Evolutionary conservation across 2,888 invertebrate species (phyloP), one percentile per base, ranked within the genome.

Genomic region (Microchrysa polita): DNA sequence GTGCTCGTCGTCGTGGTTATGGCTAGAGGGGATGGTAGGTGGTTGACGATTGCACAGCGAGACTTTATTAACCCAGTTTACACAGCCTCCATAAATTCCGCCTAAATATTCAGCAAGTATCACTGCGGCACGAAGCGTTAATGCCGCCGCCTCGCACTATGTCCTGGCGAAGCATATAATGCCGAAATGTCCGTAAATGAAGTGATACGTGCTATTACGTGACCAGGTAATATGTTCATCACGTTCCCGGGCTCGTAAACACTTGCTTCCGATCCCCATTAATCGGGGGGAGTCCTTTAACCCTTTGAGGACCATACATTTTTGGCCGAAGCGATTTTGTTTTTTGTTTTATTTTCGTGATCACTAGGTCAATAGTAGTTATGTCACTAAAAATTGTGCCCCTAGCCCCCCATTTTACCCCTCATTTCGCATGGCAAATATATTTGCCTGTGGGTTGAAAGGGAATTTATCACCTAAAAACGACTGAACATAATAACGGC

Each of bases 51-150:
- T 12, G 61, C 16, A 27, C 40, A 40, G 40, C 23, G 61, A 61
- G 61, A 61, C 61, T 61, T 61, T 61, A 61, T 61, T 61, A 61
- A 61, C 61, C 61, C 23, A 61, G 40, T 61, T 61, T 61, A 61
- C 40, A 40, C n/a, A 61, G 61, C 40, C 40, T 61, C 16, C 34
- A 61, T 61, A 61, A 61, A 61, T 22, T 40, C 40, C 40, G 61
- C 18, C 61, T 61, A 61, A 61, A 61, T 40, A 61, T 61, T 27
- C 40, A 10, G 40, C 16, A 40, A 40, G 40, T 61, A 61, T 5
- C 40, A 23, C 40, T 61, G n/a, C n/a, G 40, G 34, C 40, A n/a
- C 61, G 27, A 34, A 34, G 27, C 27, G 27, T 34, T 34, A 34
- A 34, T n/a, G n/a, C 42, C 12, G 48, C 48, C 10, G 14, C 2